Percentiles rank a stretch among this genome's conserved stretches.
These are phyloP conservation scores for Mus musculus DNA, from an alignment of 2,113 vertebrate genomes.

Conservation along the genomic window DNA sequence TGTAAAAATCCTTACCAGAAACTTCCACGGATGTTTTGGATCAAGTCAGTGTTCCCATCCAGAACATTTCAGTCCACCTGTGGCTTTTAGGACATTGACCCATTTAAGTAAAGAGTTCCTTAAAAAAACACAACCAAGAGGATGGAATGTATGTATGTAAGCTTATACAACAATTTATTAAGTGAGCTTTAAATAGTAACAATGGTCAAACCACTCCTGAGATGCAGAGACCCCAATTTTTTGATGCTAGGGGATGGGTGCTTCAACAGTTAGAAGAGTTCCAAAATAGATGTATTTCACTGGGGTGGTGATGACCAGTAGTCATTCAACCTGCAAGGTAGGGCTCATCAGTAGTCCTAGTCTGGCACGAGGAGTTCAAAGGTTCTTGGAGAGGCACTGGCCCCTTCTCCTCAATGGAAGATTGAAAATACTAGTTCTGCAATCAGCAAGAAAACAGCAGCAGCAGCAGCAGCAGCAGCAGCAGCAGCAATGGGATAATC, in stretches of 20 bases:
- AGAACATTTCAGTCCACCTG: neutral
- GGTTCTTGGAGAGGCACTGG: neutral
- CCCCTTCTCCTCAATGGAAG: no score
- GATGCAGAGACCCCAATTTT: neutral
- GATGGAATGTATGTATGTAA: neutral
- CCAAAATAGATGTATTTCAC: neutral
- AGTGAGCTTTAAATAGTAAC: neutral
- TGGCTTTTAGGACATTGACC: neutral
- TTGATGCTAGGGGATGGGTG: neutral
- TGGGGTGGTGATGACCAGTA: neutral
- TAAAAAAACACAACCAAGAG: neutral
- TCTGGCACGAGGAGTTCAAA: neutral
- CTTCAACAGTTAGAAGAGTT: neutral
- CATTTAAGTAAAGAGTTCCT: neutral
- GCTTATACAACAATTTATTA: neutral
- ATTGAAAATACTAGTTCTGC: neutral
- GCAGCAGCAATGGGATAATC: neutral
- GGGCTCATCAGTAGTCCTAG: neutral
- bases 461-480: neutral
- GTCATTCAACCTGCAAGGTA: neutral
- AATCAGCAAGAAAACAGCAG: neutral
- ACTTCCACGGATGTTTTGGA: neutral
- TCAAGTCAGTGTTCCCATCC: neutral
- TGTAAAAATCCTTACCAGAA: neutral
- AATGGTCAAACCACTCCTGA: neutral